Conservation (phyloP, 2,797 vertebrate species). For the Macrochelys suwanniensis region DNA sequence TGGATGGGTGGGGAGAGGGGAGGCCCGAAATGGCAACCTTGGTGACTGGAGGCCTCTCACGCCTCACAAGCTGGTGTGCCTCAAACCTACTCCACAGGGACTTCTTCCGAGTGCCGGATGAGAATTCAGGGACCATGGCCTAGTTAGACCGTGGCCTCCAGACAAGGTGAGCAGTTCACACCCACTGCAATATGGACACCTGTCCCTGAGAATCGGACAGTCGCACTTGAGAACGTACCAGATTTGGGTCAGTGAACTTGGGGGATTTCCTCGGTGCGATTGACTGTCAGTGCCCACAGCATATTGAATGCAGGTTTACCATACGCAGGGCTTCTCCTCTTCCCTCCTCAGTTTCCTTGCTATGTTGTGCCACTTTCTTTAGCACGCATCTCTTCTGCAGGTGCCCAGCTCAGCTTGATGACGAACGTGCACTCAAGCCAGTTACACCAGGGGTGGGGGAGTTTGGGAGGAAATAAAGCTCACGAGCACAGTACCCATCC, state of each 20-base stretch:
- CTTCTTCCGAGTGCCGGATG: background rate
- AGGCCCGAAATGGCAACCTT: background rate
- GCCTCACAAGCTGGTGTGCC: background rate
- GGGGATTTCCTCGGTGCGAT: background rate
- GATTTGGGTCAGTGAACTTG: background rate
- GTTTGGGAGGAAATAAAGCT: background rate
- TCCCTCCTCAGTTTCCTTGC: background rate
- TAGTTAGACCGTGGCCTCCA: background rate
- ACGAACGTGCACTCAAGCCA: too few species aligned
- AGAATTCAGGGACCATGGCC: background rate
- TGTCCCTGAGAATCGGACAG: background rate
- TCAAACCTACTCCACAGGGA: background rate
- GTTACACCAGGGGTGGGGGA: too few species aligned
- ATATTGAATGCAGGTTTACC: background rate
- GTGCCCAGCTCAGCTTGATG: background rate
- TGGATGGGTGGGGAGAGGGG: rapidly evolving
- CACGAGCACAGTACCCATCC: background rate
- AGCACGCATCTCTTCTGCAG: background rate
- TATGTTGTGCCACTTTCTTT: background rate
- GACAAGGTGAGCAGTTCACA: background rate
- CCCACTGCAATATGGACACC: background rate
- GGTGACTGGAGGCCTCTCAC: background rate
- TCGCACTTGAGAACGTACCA: background rate
- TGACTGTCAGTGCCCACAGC: background rate
- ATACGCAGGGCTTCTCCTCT: background rate